These are phyloP conservation scores for Porites lobata DNA, from an alignment of 92 coral and sea anemone species.

Conservation along the genomic window DNA sequence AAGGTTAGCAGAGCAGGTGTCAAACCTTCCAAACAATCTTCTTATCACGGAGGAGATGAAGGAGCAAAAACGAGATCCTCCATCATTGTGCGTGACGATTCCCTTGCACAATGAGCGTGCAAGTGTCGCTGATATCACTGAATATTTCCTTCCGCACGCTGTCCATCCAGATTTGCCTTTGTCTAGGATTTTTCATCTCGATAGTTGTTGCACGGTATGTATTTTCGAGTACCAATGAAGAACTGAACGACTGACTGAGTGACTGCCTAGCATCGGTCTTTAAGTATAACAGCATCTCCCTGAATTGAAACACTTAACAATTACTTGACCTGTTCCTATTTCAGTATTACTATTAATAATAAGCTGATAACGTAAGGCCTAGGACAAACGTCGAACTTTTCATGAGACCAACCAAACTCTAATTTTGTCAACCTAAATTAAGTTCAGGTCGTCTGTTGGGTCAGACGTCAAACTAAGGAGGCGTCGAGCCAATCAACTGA, in stretches of 20 bases:
- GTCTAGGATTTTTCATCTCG: slow-evolving; percentile 86
- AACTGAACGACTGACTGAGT: neutral
- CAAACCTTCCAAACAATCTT: slow-evolving; percentile 64
- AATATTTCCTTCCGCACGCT: slow-evolving; percentile 74
- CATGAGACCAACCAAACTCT: too few species aligned
- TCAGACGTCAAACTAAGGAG: too few species aligned
- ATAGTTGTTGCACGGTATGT: slow-evolving; percentile 85
- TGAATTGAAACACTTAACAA: too few species aligned
- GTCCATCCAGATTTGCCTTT: slow-evolving; percentile 77
- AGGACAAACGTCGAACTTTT: too few species aligned
- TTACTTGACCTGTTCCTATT: too few species aligned
- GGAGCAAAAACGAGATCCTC: slow-evolving; percentile 16
- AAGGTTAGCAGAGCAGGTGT: slow-evolving; percentile 69
- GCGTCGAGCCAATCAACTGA: too few species aligned
- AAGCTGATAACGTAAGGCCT: too few species aligned
- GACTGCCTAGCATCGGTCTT: neutral
- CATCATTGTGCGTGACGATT: slow-evolving; percentile 64
- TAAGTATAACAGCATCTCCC: too few species aligned
- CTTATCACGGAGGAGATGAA: slow-evolving; percentile 7
- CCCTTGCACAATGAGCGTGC: slow-evolving; percentile 82
- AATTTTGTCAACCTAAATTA: too few species aligned
- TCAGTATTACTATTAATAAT: too few species aligned
- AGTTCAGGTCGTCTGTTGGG: too few species aligned
- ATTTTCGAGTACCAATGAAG: neutral
- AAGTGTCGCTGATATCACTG: slow-evolving; percentile 55